phyloP scores from a whole-genome alignment of 30 jellyfish, hydroid and myxozoan genomes.

The Rhopilema esculentum region DNA sequence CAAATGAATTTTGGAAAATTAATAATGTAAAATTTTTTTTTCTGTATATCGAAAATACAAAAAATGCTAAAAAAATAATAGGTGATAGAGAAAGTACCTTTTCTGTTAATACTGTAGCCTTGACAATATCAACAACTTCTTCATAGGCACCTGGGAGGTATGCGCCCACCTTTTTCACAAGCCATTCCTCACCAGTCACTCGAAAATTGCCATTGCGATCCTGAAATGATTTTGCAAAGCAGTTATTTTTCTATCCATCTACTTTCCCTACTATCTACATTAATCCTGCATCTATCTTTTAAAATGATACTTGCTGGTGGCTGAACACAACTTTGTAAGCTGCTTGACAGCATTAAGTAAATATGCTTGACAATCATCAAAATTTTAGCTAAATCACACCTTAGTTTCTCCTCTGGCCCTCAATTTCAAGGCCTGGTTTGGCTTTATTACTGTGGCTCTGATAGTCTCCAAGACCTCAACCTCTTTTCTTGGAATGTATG shows the following conservation, averaged over 20 bases:
- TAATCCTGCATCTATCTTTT: no score
- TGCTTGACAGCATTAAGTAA: no score
- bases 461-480: conserved; percentile 90
- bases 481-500: conserved; percentile 97
- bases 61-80: no score
- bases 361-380: no score
- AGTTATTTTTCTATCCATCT: no score
- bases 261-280: no score
- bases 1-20: no score
- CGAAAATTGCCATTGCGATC: conserved; percentile 93
- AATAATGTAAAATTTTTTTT: no score
- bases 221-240: no score
- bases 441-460: conserved; percentile 90
- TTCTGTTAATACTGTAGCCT: conserved; percentile 92
- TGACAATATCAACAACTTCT: conserved; percentile 95
- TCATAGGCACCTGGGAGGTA: conserved; percentile 98
- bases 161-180: conserved; percentile 94
- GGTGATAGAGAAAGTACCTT: conserved; percentile 83
- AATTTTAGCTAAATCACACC: conserved; percentile 47
- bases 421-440: conserved; percentile 95
- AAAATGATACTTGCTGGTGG: no score
- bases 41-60: no score
- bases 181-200: conserved; percentile 99
- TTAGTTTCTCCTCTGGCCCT: conserved; percentile 93
- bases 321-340: no score